A percentile compares a stretch with the other conserved stretches of the same genome.
These are phyloP conservation scores for Ptychoptera contaminata DNA, from an alignment of 2,888 invertebrate species.

Conservation along the genomic window DNA sequence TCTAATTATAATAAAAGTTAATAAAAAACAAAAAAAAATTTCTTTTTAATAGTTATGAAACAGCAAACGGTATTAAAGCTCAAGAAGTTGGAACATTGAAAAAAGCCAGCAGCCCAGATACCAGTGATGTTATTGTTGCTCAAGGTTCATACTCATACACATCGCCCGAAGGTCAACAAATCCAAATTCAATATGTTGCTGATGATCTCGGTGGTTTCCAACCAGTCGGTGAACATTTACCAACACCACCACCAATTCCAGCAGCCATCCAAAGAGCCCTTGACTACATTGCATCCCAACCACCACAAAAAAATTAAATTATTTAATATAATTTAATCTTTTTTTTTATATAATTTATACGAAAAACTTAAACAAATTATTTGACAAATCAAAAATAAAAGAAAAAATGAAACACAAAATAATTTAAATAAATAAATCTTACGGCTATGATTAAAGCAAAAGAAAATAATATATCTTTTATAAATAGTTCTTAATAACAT, in stretches of 20 bases:
- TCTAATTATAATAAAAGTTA: neutral
- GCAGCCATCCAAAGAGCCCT: constrained; percentile 59
- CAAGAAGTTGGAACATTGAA: constrained; percentile 62
- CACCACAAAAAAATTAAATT: constrained; percentile 31
- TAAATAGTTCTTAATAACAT: no score
- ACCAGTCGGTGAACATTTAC: constrained; percentile 48
- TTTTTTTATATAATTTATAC: neutral
- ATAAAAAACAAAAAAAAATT: neutral
- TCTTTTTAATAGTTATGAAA: constrained; percentile 47
- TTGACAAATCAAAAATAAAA: no score
- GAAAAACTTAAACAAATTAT: neutral
- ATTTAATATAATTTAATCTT: neutral
- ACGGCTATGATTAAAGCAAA: no score
- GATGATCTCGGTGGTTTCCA: constrained; percentile 54
- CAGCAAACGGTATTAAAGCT: constrained; percentile 66
- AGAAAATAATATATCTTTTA: no score
- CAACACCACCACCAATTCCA: constrained; percentile 61
- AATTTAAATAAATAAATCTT: no score
- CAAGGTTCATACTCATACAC: constrained; percentile 53
- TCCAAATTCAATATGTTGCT: constrained; percentile 50
- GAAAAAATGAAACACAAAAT: no score
- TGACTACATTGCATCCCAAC: constrained; percentile 50
- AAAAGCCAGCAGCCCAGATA: constrained; percentile 50
- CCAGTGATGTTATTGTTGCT: constrained; percentile 47
- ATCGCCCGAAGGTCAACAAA: constrained; percentile 53